These are phyloP conservation scores for Alfaro cultratus DNA, from an alignment of 2,797 vertebrate species.

Conservation along the genomic window DNA sequence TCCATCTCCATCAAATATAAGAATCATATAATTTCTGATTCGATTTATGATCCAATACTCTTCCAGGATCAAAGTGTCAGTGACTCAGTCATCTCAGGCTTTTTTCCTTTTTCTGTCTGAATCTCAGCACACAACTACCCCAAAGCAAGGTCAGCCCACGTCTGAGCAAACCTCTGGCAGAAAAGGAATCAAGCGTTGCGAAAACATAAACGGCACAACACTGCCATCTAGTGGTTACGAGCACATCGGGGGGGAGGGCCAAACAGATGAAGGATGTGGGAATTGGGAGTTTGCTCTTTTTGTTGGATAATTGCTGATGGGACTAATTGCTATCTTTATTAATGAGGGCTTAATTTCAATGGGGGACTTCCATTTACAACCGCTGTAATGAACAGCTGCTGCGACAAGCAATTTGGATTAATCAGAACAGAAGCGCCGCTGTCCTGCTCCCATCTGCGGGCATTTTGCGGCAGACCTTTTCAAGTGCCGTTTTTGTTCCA, in stretches of 20 bases:
- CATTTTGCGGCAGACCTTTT: slow-evolving; percentile 29
- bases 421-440: slow-evolving; percentile 36
- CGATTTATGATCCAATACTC: background rate
- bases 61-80: slow-evolving; percentile 20
- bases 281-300: slow-evolving; percentile 49
- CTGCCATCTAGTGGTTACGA: slow-evolving; percentile 70
- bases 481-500: slow-evolving; percentile 51
- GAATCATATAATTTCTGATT: slow-evolving; percentile 1
- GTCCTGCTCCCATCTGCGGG: slow-evolving; percentile 30
- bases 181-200: background rate
- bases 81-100: slow-evolving; percentile 9
- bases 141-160: slow-evolving; percentile 33
- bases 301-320: slow-evolving; percentile 57
- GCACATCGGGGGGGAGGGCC: background rate
- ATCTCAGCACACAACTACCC: slow-evolving; percentile 40
- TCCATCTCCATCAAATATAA: background rate
- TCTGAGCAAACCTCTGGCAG: slow-evolving; percentile 20
- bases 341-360: slow-evolving; percentile 46
- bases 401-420: slow-evolving; percentile 38
- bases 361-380: slow-evolving; percentile 42
- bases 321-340: slow-evolving; percentile 60
- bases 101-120: slow-evolving; percentile 36
- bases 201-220: slow-evolving; percentile 39
- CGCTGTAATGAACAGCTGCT: slow-evolving; percentile 52
- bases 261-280: slow-evolving; percentile 9